Evolutionary conservation across 64 coral and sea anemone genomes (phyloP).

Genomic region (Actinia equina): DNA sequence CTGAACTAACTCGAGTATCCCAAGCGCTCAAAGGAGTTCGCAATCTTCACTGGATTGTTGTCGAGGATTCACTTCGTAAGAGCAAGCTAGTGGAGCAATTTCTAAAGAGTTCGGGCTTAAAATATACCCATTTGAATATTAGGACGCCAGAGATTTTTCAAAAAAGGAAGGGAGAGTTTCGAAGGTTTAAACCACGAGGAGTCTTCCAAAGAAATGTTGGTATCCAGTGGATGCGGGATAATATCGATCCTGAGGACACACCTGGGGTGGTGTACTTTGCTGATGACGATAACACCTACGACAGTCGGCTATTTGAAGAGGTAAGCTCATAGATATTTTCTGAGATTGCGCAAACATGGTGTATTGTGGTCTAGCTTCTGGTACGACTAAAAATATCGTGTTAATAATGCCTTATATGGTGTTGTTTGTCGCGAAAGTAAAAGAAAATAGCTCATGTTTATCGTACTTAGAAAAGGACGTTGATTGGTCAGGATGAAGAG

Average conservation of each 20-base stretch:
- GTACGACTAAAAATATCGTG: too few relatives aligned
- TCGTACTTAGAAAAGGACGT: too few relatives aligned
- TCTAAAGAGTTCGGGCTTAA: constrained; percentile 49
- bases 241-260: constrained; percentile 50
- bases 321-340: constrained; percentile 5
- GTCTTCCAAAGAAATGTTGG: constrained; percentile 81
- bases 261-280: constrained; percentile 94
- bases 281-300: constrained; percentile 93
- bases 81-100: constrained; percentile 52
- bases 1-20: constrained; percentile 68
- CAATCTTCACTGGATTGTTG: constrained; percentile 87
- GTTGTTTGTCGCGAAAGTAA: too few relatives aligned
- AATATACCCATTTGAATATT: constrained; percentile 75
- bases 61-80: constrained; percentile 72
- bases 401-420: too few relatives aligned
- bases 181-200: constrained; percentile 71
- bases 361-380: too few relatives aligned
- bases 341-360: too few relatives aligned
- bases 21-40: constrained; percentile 58
- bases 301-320: constrained; percentile 79
- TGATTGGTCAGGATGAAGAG: too few relatives aligned
- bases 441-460: too few relatives aligned
- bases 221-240: constrained; percentile 66
- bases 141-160: constrained; percentile 54
- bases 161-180: constrained; percentile 45